Base-by-base conservation (phyloP, 2,888 invertebrate species). In the Seira sanloemensis region DNA sequence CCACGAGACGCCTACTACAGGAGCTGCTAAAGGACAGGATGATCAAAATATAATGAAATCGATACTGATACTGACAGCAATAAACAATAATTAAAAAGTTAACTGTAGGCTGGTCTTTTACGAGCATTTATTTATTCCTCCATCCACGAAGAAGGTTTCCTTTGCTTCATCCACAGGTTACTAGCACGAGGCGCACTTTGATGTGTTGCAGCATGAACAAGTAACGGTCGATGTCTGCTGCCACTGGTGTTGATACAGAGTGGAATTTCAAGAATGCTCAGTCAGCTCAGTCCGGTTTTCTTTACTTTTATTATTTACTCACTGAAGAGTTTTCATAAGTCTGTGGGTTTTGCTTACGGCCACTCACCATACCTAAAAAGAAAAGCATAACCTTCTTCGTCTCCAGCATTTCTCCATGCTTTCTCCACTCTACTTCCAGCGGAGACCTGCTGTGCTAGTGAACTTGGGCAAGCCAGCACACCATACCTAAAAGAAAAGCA, bases 1-100 rank as follows among this genome's bases (percentile, higher is more conserved):
- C 86, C 0, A 86, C 86, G 4, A 78, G 84, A 37, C 58, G 81
- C 54, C 54, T 86, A 23, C 67, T 86, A 2, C 81, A 81, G 27
- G 86, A 86, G 46, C 71, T 86, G 0, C 24, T 86, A 16, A 86
- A 86, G 58, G 86, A 86, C 27, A 74, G 81, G 76, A 84, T 79
- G 77, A 86, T 86, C 18, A 84, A 84, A 71, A 18, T 12, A n/a
- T 83, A 46, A 24, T 50, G 66, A 66, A 66, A 66, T 37, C 7
- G 37, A 37, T 12, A 37, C 37, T 12, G 5, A 9, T 37, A 37
- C 37, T n/a, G n/a, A n/a, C n/a, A n/a, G n/a, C n/a, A n/a, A 37
- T 37, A 5, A 9, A 12, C 37, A 37, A 37, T 5, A 12, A 9
- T 37, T 5, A 37, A 37, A 37, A 5, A 37, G 12, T 12, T 12